Conservation (phyloP, 2,888 invertebrate species). For the Hypercompe scribonia region DNA sequence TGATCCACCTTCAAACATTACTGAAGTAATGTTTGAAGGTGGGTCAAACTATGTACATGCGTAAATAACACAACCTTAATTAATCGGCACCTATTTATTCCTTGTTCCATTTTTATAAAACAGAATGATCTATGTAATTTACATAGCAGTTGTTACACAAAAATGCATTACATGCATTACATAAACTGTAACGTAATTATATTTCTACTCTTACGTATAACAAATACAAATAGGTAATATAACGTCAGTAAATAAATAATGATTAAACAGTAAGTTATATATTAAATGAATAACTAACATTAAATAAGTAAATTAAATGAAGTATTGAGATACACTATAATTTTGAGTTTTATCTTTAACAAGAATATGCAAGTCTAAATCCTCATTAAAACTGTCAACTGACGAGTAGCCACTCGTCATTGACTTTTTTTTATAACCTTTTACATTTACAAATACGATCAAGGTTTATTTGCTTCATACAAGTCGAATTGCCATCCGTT, state of each 20-base stretch:
- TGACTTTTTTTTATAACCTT: neutral
- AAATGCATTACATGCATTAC: slow-evolving; percentile 78
- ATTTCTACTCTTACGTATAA: slow-evolving; percentile 40
- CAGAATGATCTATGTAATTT: slow-evolving; percentile 70
- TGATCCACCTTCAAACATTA: too few species aligned
- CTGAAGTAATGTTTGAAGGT: neutral
- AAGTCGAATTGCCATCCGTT: too few species aligned
- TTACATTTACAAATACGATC: neutral
- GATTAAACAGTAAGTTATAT: slow-evolving; percentile 64
- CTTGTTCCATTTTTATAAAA: slow-evolving; percentile 72
- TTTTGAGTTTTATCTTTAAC: neutral
- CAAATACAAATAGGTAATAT: slow-evolving; percentile 59
- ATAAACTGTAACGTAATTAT: slow-evolving; percentile 59
- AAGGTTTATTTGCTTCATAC: neutral
- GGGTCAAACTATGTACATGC: neutral
- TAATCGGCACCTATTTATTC: slow-evolving; percentile 72
- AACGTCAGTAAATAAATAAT: slow-evolving; percentile 71
- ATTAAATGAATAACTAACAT: slow-evolving; percentile 60
- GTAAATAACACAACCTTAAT: slow-evolving; percentile 41
- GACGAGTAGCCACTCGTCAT: too few species aligned
- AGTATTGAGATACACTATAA: slow-evolving; percentile 21
- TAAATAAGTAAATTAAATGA: slow-evolving; percentile 58
- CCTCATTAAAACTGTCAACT: neutral
- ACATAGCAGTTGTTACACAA: slow-evolving; percentile 70
- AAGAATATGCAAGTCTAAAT: neutral